A percentile compares a stretch with the other conserved stretches of the same genome.
These are phyloP conservation scores for Cartodere bifasciata DNA, from an alignment of 2,888 invertebrate species.

Conservation along the genomic window DNA sequence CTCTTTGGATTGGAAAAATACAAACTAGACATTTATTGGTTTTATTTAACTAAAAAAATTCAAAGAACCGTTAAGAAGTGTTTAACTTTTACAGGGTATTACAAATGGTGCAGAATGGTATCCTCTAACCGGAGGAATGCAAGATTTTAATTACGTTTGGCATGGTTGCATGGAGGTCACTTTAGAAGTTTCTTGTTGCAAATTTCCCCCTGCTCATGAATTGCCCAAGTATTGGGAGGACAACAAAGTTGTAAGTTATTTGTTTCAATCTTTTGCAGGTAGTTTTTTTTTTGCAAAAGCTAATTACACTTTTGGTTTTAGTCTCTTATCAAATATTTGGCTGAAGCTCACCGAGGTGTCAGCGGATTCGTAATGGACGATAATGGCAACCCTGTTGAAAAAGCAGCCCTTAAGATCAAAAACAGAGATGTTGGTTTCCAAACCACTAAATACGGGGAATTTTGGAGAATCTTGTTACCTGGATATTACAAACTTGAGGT, in stretches of 20 bases:
- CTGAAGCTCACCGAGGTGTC: slow-evolving; percentile 78
- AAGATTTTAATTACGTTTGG: slow-evolving; percentile 89
- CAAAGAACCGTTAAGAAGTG: too few species aligned
- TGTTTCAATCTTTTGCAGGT: background rate
- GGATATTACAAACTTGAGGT: slow-evolving; percentile 79
- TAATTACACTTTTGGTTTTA: slow-evolving; percentile 30
- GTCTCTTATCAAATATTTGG: slow-evolving; percentile 71
- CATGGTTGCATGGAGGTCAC: slow-evolving; percentile 94
- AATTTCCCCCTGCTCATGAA: slow-evolving; percentile 73
- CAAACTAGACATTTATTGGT: too few species aligned
- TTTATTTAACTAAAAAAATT: too few species aligned
- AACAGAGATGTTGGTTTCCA: slow-evolving; percentile 75
- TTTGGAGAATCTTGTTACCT: slow-evolving; percentile 83
- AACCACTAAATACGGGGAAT: slow-evolving; percentile 85
- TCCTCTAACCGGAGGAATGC: slow-evolving; percentile 81
- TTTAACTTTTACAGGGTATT: slow-evolving; percentile 50
- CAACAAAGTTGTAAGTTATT: slow-evolving; percentile 58
- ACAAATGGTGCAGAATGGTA: slow-evolving; percentile 95
- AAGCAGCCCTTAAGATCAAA: slow-evolving; percentile 65
- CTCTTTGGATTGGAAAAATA: background rate
- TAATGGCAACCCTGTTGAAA: slow-evolving; percentile 64
- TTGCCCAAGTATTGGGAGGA: slow-evolving; percentile 78
- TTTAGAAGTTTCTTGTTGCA: slow-evolving; percentile 87
- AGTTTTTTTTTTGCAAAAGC: too few species aligned
- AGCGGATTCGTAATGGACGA: slow-evolving; percentile 77